A percentile compares a stretch with the other conserved stretches of the same genome.
Evolutionary conservation across 2,113 vertebrate genomes (phyloP).

Genomic region (Falco punctatus): DNA sequence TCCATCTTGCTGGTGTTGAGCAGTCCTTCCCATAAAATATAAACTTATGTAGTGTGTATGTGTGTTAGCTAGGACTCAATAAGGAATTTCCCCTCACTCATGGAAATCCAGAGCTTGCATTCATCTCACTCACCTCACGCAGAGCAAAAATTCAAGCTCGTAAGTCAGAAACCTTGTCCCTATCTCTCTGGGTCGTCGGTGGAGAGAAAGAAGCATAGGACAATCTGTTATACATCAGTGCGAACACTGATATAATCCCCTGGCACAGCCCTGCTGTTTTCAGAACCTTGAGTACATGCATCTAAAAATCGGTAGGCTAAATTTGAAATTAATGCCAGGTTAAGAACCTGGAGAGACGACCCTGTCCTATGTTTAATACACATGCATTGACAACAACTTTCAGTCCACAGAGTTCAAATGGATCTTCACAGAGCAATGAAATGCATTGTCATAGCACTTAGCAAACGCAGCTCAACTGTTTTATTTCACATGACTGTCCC

Average conservation of each 20-base stretch:
- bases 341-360: not conserved
- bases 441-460: not conserved
- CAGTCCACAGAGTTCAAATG: not conserved
- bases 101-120: not conserved
- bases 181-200: not conserved
- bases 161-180: not conserved
- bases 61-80: not conserved
- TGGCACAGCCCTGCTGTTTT: not conserved
- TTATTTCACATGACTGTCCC: not conserved
- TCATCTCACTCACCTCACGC: not conserved
- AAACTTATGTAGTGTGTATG: fast-evolving
- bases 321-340: not conserved
- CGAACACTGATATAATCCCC: not conserved
- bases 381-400: not conserved
- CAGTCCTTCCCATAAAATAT: not conserved
- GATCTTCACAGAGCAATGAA: not conserved
- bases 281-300: not conserved
- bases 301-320: not conserved
- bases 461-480: not conserved
- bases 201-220: not conserved
- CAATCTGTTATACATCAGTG: not conserved
- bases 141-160: not conserved
- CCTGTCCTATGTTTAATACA: not conserved
- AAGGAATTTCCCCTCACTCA: not conserved
- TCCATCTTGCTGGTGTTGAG: not conserved